Evolutionary conservation across 30 jellyfish, hydroid and myxozoan genomes (phyloP).

Genomic region (Turritopsis dohrnii): DNA sequence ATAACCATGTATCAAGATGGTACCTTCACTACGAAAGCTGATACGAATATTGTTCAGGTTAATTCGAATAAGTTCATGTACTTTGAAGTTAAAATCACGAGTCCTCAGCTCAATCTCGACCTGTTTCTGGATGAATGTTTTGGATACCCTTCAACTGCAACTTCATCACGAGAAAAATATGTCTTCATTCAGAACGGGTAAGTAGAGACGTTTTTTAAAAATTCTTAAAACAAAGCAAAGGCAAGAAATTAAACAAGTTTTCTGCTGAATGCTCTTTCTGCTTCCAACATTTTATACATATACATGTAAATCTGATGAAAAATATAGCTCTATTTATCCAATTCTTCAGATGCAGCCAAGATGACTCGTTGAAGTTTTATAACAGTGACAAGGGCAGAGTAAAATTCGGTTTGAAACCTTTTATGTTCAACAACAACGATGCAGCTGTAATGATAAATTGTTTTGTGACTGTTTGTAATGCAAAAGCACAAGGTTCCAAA

Average conservation of each 20-base stretch:
- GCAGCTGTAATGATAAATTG: conserved; percentile 51
- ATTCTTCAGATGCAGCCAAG: conserved; percentile 46
- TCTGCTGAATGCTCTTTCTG: no score
- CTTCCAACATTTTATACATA: background rate
- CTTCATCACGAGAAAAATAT: conserved; percentile 42
- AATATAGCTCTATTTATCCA: background rate
- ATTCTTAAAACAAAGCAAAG: no score
- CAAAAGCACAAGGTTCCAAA: conserved; percentile 34
- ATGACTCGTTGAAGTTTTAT: conserved; percentile 52
- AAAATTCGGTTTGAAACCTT: conserved; percentile 62
- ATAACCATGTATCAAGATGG: conserved; percentile 42
- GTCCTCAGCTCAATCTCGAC: conserved; percentile 44
- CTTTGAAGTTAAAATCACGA: conserved; percentile 59
- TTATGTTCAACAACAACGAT: conserved; percentile 38
- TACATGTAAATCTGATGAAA: background rate
- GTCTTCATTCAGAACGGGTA: conserved; percentile 66
- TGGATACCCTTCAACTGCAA: conserved; percentile 48
- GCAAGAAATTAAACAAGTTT: no score
- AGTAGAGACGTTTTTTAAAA: background rate
- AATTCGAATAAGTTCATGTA: conserved; percentile 48
- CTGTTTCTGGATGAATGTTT: conserved; percentile 57
- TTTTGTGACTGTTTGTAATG: conserved; percentile 54
- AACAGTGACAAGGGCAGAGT: conserved; percentile 12
- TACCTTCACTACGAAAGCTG: conserved; percentile 31
- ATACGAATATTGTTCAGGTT: conserved; percentile 27